Evolutionary conservation across 2,797 vertebrate species (phyloP).

Genomic region (Chelon auratus): DNA sequence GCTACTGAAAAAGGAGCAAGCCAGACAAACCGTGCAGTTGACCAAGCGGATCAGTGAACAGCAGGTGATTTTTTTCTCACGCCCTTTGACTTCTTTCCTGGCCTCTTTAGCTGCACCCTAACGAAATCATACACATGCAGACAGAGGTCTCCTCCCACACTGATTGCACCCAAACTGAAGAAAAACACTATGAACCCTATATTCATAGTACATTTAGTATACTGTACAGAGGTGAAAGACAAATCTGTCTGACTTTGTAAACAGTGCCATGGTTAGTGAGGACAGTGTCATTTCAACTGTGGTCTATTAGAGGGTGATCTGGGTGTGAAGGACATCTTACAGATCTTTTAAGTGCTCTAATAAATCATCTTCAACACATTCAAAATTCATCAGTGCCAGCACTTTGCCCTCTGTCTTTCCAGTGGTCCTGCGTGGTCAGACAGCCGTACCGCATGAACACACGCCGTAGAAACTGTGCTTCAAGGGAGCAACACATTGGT

Average conservation of each 20-base stretch:
- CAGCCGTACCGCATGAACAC: constrained; percentile 60
- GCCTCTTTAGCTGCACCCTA: constrained; percentile 53
- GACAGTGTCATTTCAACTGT: constrained; percentile 59
- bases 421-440: constrained; percentile 47
- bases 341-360: constrained; percentile 77
- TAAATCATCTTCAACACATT: constrained; percentile 78
- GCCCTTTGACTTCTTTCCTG: constrained; percentile 65
- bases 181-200: constrained; percentile 26
- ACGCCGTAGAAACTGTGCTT: constrained; percentile 53
- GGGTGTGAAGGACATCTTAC: constrained; percentile 73
- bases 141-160: constrained; percentile 34
- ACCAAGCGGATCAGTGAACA: constrained; percentile 64
- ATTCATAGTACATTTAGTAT: constrained; percentile 24
- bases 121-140: constrained; percentile 60
- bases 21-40: constrained; percentile 51
- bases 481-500: constrained; percentile 59
- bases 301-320: constrained; percentile 63
- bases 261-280: constrained; percentile 49
- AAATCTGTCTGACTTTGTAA: constrained; percentile 46
- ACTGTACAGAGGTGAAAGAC: constrained; percentile 20
- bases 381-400: constrained; percentile 74
- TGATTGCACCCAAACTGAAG: constrained; percentile 19
- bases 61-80: constrained; percentile 80
- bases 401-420: constrained; percentile 65
- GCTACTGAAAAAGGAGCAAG: constrained; percentile 9